phyloP scores from a whole-genome alignment of 1,140 invertebrate species.

The Aculops lycopersici region DNA sequence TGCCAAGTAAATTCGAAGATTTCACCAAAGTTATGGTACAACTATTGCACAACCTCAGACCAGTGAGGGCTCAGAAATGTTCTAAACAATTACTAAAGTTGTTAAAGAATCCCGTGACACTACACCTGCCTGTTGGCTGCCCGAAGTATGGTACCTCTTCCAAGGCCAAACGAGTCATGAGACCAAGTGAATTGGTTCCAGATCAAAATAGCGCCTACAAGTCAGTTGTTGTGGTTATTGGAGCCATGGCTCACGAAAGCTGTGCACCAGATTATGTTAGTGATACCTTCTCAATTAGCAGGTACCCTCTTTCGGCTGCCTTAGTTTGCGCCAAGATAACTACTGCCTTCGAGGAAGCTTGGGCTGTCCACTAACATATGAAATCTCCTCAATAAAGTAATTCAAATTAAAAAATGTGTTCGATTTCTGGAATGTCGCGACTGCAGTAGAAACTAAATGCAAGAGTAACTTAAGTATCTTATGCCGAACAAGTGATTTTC shows the following conservation, averaged over 20 bases:
- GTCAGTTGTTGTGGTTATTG: conserved; percentile 62
- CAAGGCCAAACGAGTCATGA: conserved; percentile 36
- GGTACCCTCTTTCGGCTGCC: conserved; percentile 79
- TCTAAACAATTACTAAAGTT: conserved; percentile 68
- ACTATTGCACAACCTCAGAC: conserved; percentile 65
- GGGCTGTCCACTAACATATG: too few species aligned
- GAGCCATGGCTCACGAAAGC: conserved; percentile 86
- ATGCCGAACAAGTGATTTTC: too few species aligned
- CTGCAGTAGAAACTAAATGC: too few species aligned
- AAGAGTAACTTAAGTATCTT: too few species aligned
- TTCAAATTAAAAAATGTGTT: too few species aligned
- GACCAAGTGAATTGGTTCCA: conserved; percentile 45
- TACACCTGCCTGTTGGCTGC: conserved; percentile 80
- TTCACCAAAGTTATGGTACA: conserved; percentile 97
- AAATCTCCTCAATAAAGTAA: too few species aligned
- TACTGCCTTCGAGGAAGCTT: conserved; percentile 77
- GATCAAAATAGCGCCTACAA: conserved; percentile 24
- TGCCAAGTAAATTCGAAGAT: conserved; percentile 85
- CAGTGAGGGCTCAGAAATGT: conserved; percentile 50
- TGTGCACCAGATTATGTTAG: conserved; percentile 53
- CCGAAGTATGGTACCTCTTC: conserved; percentile 67
- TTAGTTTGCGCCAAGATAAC: conserved; percentile 86
- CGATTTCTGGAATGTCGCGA: too few species aligned
- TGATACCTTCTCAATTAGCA: conserved; percentile 60
- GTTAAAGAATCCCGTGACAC: conserved; percentile 79